These are phyloP conservation scores for Xylota sylvarum DNA, from an alignment of 2,888 invertebrate species.

Conservation along the genomic window DNA sequence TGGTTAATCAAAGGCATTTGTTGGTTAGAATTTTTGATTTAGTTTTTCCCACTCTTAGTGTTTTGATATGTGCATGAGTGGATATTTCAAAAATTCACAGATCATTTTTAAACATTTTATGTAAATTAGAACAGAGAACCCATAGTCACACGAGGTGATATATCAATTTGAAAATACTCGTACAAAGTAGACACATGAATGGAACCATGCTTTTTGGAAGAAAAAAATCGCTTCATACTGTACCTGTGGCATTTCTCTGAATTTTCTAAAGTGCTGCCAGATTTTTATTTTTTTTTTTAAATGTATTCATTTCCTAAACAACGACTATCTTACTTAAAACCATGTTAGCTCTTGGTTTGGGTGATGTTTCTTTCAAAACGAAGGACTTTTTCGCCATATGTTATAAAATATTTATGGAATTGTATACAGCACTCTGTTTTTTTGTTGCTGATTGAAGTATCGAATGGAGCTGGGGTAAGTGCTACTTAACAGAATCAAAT, in stretches of 20 bases:
- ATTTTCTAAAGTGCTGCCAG: not conserved
- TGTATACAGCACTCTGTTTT: not conserved
- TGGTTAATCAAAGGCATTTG: not conserved
- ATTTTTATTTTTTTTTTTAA: no score
- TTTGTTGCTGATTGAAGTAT: not conserved
- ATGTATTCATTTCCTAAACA: no score
- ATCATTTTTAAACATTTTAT: no score
- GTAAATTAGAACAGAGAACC: no score
- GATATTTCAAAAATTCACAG: no score
- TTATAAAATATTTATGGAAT: not conserved
- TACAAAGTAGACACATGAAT: no score
- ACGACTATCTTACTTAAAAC: no score
- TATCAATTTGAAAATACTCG: no score
- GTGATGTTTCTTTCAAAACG: not conserved
- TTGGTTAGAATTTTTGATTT: not conserved
- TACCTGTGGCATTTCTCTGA: no score
- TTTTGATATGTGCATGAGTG: no score
- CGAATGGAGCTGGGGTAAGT: not conserved
- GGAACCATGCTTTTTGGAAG: not conserved
- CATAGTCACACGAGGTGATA: no score
- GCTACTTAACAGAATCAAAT: constrained; percentile 6
- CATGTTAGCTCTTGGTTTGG: not conserved
- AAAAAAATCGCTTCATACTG: not conserved
- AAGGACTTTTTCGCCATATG: not conserved
- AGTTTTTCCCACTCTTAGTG: no score